Evolutionary conservation across 2,888 invertebrate genomes (phyloP), one percentile per base, ranked within the genome.

Genomic region (Sphinx pinastri): DNA sequence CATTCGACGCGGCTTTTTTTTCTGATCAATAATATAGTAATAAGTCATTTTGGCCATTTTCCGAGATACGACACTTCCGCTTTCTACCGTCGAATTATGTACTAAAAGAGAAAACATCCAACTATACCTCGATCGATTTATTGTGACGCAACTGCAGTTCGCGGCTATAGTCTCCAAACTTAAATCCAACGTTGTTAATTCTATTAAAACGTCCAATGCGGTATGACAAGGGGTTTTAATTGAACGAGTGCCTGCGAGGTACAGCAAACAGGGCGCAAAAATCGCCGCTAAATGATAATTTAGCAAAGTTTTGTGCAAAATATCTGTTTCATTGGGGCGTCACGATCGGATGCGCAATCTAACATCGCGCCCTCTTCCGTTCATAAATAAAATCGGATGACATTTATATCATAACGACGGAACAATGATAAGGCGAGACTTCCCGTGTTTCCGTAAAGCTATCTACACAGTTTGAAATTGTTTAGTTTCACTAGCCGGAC

Each of bases 381-480:
- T 76, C 91, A 91, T 93, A 91, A 93, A 93, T 93, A 92, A 86
- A 84, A 89, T 90, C 83, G 78, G 82, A 82, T 80, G 84, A 85
- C 89, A 81, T 91, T 92, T 90, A 92, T 92, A 88, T 88, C 89
- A 88, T 87, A 88, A 85, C 82, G 85, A 83, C 89, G 92, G 92
- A 92, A 92, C 85, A 84, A 77, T 83, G 93, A 93, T 93, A 93
- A 89, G 89, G 75, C 77, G 74, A 78, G 76, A 77, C 79, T 83
- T 82, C 77, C 83, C 81, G 83, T 85, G 81, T 79, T 86, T 81
- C 83, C 82, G 81, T 71, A 68, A 70, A 75, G 73, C 73, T 77
- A 78, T 76, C 75, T 75, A 68, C 72, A 72, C 49, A 69, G 70
- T 69, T 58, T 45, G 70, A 52, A 67, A 67, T 68, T 67, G 59